Base-by-base conservation (phyloP, 2,797 vertebrate genomes). In the Pachyuromys duprasi region DNA sequence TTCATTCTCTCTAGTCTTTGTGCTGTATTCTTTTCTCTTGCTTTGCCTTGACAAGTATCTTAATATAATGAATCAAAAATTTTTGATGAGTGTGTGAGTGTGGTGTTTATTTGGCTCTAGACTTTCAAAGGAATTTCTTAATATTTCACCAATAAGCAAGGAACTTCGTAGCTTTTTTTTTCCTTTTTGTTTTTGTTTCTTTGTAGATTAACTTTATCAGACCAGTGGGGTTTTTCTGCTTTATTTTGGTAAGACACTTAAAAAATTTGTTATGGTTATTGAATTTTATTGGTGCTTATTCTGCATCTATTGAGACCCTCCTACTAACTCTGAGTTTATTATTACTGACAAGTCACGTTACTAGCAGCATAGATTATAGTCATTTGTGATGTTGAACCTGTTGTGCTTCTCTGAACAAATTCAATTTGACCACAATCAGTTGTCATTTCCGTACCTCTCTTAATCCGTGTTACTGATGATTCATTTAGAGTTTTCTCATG, bases 31-130 rank as follows among this genome's bases (percentile, higher is more conserved):
- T 26, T 87, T 65, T 88, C 57, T 67, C 20, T 91, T 89, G 4
- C 53, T 57, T 95, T 92, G 14, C 3, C 13, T 24, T 92, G 33
- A 0, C 33, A 97, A 60, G 24, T 84, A 75, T 81, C 14, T 76
- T 31, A 90, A 33, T 81, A 33, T 17, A 92, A 86, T 86, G n/a
- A 83, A 75, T 70, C 90, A 26, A 81, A 91, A 49, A 81, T 67
- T 42, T 39, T 39, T 33, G 42, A 60, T 72, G 13, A 5, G 69
- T 26, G 28, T 65, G 63, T 65, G 62, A 3, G 69, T 72, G 12
- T 14, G 69, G 22, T 84, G 55, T 57, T 3, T 57, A 13, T 57
- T 28, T 14, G 2, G 6, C 42, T 86, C 9, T 28, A 74, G 81
- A 72, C 45, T 86, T 92, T 92, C 78, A 84, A 87, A 55, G 13